Evolutionary conservation across 1,140 invertebrate species (phyloP).

Genomic region (Magallana gigas): DNA sequence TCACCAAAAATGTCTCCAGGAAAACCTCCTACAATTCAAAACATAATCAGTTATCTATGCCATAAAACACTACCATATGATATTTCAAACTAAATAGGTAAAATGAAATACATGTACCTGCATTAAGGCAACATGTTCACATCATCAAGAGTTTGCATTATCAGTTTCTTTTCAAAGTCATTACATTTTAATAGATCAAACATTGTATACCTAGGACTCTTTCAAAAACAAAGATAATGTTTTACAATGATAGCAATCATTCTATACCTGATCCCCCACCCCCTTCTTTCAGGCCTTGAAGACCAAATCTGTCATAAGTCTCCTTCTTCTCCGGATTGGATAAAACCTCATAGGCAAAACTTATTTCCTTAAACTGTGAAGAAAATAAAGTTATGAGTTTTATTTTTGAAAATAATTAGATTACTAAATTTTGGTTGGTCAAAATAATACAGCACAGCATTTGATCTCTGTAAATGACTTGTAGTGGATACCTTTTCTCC

Average conservation of each 20-base stretch:
- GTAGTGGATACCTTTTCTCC: conserved; percentile 81
- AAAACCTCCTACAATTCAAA: conserved; percentile 64
- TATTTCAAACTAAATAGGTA: too few species aligned
- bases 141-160: too few species aligned
- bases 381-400: background rate
- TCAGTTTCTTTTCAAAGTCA: too few species aligned
- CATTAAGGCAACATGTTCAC: too few species aligned
- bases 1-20: conserved; percentile 76
- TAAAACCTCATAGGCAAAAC: conserved; percentile 98
- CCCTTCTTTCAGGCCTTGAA: conserved; percentile 97
- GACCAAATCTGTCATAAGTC: conserved; percentile 98
- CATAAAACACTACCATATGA: too few species aligned
- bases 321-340: conserved; percentile 96
- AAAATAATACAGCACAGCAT: background rate
- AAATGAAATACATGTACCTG: too few species aligned
- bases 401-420: background rate
- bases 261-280: conserved; percentile 80
- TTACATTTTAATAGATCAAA: too few species aligned
- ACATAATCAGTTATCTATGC: too few species aligned
- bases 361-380: conserved; percentile 95
- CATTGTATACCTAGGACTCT: too few species aligned
- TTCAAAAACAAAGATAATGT: too few species aligned
- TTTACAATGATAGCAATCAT: background rate
- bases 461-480: background rate
- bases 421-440: background rate